phyloP scores from a whole-genome alignment of 2,797 vertebrate genomes.

The Staurois parvus region DNA sequence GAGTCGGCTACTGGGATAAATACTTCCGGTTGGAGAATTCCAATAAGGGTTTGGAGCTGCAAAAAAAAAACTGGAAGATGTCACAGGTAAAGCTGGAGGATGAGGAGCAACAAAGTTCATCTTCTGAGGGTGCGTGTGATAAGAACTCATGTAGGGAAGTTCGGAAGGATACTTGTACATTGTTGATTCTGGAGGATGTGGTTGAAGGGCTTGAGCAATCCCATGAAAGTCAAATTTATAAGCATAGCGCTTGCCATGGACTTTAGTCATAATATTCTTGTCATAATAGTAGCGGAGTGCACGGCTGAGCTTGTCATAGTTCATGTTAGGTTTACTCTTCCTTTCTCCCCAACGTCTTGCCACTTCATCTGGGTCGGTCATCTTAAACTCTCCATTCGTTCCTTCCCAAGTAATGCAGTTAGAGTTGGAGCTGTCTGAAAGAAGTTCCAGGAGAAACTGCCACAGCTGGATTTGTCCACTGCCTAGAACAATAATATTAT shows the following conservation, averaged over 20 bases:
- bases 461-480: constrained; percentile 90
- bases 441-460: constrained; percentile 89
- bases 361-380: constrained; percentile 89
- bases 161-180: constrained; percentile 90
- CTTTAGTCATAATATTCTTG: constrained; percentile 94
- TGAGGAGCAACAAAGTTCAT: constrained; percentile 88
- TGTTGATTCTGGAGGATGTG: constrained; percentile 85
- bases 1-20: constrained; percentile 85
- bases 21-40: constrained; percentile 86
- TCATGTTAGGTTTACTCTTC: constrained; percentile 92
- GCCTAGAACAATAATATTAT: constrained; percentile 66
- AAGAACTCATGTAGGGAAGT: constrained; percentile 86
- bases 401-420: constrained; percentile 91
- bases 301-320: constrained; percentile 91
- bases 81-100: constrained; percentile 82
- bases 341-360: constrained; percentile 88
- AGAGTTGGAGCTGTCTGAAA: constrained; percentile 86
- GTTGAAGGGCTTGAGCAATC: constrained; percentile 88
- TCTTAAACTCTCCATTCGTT: constrained; percentile 90
- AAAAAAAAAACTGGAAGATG: constrained; percentile 87
- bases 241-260: constrained; percentile 89
- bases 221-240: constrained; percentile 93
- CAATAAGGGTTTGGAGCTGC: constrained; percentile 85
- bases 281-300: constrained; percentile 91
- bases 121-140: constrained; percentile 88